These are phyloP conservation scores for Molothrus ater DNA, from an alignment of 2,797 vertebrate species.

Conservation along the genomic window DNA sequence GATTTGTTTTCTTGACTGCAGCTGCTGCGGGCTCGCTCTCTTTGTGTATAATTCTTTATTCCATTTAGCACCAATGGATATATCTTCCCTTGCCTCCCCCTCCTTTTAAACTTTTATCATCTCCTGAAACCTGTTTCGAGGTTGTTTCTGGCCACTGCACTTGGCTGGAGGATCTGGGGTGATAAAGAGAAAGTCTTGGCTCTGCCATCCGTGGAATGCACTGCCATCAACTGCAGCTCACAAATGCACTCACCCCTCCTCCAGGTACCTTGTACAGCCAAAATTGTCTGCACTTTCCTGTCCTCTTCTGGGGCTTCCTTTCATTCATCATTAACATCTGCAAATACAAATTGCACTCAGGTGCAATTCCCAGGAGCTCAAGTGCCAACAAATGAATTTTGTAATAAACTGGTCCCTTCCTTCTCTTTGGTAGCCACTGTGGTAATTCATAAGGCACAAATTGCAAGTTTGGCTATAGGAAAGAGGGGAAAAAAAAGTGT, in stretches of 20 bases:
- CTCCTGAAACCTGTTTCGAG: background rate
- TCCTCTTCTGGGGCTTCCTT: background rate
- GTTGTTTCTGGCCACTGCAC: background rate
- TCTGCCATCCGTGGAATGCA: background rate
- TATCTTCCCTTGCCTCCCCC: background rate
- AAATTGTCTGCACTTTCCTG: background rate
- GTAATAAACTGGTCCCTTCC: background rate
- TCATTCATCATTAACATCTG: background rate
- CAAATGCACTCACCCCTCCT: background rate
- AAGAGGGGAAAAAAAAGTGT: background rate
- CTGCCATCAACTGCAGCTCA: background rate
- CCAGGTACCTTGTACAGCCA: background rate
- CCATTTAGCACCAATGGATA: conserved; percentile 26
- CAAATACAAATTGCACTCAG: background rate
- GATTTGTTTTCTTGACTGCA: conserved; percentile 58
- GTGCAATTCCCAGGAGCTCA: background rate
- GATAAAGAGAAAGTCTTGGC: background rate
- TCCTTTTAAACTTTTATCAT: background rate
- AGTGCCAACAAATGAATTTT: background rate
- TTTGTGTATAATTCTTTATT: conserved; percentile 41
- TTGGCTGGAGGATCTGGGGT: background rate
- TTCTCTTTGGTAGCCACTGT: background rate
- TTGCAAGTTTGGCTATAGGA: background rate
- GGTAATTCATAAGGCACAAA: background rate
- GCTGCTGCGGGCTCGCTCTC: background rate